Evolutionary conservation across 1,140 invertebrate genomes (phyloP).

Genomic region (Capitella teleta): DNA sequence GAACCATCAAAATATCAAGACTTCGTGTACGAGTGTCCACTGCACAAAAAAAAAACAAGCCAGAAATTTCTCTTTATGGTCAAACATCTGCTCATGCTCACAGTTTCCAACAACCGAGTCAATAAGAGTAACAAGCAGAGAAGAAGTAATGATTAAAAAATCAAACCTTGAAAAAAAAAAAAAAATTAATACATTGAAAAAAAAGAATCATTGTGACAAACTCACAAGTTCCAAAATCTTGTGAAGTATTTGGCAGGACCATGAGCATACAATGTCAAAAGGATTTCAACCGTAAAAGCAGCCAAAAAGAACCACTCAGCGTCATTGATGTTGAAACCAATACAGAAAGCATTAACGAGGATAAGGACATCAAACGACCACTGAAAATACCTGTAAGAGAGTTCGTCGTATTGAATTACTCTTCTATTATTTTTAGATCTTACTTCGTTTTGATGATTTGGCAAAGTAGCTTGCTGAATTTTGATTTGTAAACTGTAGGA

Average conservation of each 20-base stretch:
- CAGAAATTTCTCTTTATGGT: no score
- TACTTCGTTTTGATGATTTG: slow-evolving; percentile 1
- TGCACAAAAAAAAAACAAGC: no score
- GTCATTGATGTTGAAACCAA: slow-evolving; percentile 41
- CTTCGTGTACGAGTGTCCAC: no score
- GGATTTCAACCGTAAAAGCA: slow-evolving; percentile 45
- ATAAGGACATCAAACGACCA: slow-evolving; percentile 47
- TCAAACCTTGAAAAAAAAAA: not conserved
- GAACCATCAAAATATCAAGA: not conserved
- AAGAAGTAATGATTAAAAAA: not conserved
- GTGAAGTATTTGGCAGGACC: slow-evolving; percentile 41
- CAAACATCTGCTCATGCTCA: no score
- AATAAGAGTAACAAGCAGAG: not conserved
- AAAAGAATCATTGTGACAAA: slow-evolving; percentile 4
- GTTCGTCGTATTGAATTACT: no score
- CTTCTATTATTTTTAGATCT: no score
- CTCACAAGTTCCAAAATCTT: slow-evolving; percentile 47
- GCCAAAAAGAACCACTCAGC: slow-evolving; percentile 46
- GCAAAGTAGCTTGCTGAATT: slow-evolving; percentile 30
- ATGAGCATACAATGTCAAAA: slow-evolving; percentile 44
- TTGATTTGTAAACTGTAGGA: slow-evolving; percentile 36
- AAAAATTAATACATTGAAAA: not conserved
- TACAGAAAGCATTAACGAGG: slow-evolving; percentile 46
- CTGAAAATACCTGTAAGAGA: slow-evolving; percentile 41
- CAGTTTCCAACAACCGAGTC: not conserved